Evolutionary conservation across 2,888 invertebrate genomes (phyloP).

Genomic region (Metacarcinus magister): DNA sequence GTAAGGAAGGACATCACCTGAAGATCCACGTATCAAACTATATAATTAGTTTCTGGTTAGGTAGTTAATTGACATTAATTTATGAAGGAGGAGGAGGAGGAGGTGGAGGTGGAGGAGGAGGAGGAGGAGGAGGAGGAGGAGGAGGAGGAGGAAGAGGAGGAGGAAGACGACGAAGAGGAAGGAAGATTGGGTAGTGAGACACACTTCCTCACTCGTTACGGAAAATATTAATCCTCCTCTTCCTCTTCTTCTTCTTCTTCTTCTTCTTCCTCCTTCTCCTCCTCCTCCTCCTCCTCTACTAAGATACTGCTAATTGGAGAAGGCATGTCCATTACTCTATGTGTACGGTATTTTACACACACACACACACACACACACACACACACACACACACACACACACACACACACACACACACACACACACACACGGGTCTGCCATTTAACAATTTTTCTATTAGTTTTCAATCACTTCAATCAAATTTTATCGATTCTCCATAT

Average conservation of each 20-base stretch:
- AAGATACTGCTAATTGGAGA: constrained; percentile 40
- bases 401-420: constrained; percentile 32
- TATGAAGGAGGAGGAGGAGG: not conserved
- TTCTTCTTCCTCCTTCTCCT: too few species aligned
- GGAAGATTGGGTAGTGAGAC: not conserved
- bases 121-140: not conserved
- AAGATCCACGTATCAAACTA: not conserved
- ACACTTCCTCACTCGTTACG: not conserved
- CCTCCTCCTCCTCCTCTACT: constrained; percentile 27
- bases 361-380: constrained; percentile 43
- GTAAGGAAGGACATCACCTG: not conserved
- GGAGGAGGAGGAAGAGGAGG: constrained; percentile 31
- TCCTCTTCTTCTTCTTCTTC: too few species aligned
- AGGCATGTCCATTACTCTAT: not conserved
- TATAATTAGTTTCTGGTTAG: constrained; percentile 18
- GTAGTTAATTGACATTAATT: not conserved
- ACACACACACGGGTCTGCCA: not conserved
- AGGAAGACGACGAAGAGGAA: not conserved
- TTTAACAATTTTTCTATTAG: not conserved
- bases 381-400: constrained; percentile 36
- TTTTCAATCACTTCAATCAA: not conserved
- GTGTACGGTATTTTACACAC: not conserved
- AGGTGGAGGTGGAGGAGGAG: not conserved
- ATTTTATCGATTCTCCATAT: too few species aligned
- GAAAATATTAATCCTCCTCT: constrained; percentile 5